Conservation (phyloP, 2,888 invertebrate genomes). For the Apotomis capreana region DNA sequence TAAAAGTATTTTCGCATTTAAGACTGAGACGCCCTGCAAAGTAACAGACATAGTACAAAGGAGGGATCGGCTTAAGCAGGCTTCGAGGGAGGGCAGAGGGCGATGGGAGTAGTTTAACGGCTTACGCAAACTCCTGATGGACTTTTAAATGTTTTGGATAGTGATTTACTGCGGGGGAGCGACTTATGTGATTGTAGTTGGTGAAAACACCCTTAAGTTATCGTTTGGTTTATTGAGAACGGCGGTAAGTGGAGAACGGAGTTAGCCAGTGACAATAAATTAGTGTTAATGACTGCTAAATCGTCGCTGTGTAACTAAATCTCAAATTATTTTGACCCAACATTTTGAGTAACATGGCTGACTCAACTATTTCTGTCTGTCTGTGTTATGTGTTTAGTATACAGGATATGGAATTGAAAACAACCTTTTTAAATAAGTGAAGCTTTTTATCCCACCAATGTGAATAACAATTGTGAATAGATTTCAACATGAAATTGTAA, state of each 20-base stretch:
- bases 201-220: constrained; percentile 4
- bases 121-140: constrained; percentile 40
- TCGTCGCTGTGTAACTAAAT: too few relatives aligned
- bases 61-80: constrained; percentile 25
- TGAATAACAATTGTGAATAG: constrained; percentile 19
- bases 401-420: too few relatives aligned
- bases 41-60: constrained; percentile 9
- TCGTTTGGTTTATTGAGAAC: background rate
- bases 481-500: constrained; percentile 14
- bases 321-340: too few relatives aligned
- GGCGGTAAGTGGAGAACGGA: background rate
- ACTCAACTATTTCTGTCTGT: too few relatives aligned
- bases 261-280: background rate
- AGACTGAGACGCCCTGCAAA: background rate
- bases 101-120: constrained; percentile 34
- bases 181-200: constrained; percentile 32
- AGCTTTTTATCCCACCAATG: constrained; percentile 6
- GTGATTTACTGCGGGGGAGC: constrained; percentile 28
- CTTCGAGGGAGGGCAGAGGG: constrained; percentile 26
- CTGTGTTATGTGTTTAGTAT: too few relatives aligned
- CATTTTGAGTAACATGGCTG: too few relatives aligned
- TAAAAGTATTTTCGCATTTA: background rate
- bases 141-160: constrained; percentile 39
- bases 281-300: background rate
- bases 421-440: background rate